These are phyloP conservation scores for Polypterus senegalus DNA, from an alignment of 2,113 vertebrate genomes.

Conservation along the genomic window DNA sequence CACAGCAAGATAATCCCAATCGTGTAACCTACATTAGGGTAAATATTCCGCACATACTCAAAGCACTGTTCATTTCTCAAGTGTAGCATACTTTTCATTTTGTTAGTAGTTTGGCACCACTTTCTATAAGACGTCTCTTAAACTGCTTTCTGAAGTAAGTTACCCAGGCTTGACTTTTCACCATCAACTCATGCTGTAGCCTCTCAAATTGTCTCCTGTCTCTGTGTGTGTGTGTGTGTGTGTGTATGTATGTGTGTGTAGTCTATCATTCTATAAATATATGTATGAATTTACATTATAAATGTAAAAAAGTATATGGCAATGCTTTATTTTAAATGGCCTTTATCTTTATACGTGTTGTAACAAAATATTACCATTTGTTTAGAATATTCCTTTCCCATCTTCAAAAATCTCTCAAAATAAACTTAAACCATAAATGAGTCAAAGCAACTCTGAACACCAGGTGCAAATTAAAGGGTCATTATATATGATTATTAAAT, in stretches of 20 bases:
- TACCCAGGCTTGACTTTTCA: constrained; percentile 16
- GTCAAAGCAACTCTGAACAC: no score
- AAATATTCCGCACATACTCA: constrained; percentile 29
- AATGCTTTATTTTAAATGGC: not conserved
- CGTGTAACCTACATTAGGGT: constrained; percentile 22
- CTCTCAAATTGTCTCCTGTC: constrained; percentile 12
- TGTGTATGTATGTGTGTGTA: no score
- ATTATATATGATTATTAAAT: constrained; percentile 25
- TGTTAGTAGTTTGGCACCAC: constrained; percentile 27
- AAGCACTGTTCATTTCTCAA: constrained; percentile 36
- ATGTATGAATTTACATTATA: no score
- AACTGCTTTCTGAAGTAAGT: constrained; percentile 20
- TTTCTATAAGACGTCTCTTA: constrained; percentile 21
- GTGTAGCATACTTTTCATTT: constrained; percentile 30
- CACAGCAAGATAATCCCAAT: constrained; percentile 26
- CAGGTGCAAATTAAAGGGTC: no score
- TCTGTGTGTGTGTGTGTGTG: constrained; percentile 37
- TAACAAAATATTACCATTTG: no score
- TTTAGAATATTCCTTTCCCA: no score
- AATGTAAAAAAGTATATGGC: no score
- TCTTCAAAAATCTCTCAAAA: no score
- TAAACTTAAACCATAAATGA: no score
- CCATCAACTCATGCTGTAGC: constrained; percentile 1
- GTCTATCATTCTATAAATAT: no score
- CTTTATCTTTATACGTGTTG: not conserved